Evolutionary conservation across 1,140 invertebrate genomes (phyloP), one percentile per base, ranked within the genome.

Genomic region (Microplitis demolitor): DNA sequence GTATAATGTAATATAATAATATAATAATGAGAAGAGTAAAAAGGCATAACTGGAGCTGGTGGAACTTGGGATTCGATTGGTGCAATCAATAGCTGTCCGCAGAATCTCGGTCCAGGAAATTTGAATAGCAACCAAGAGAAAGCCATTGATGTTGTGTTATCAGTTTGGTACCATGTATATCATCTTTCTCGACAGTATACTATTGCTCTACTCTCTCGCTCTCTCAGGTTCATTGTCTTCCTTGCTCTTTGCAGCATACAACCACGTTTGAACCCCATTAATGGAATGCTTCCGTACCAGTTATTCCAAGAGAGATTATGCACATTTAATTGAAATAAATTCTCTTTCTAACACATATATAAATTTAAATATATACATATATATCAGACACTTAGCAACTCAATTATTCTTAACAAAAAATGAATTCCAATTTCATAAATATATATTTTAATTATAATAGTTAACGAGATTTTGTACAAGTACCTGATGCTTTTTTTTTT

Each of bases 81-180:
- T 16, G 39, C 39, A 64, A 64, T 64, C 62, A 64, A 64, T 64
- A 50, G 62, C 62, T 50, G 37, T 45, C 62, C 62, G 39, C 62
- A 64, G 62, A 64, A 64, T 50, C 62, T 45, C 62, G 34, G 34
- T 64, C 66, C 75, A 74, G 69, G 74, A 68, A 68, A 68, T 68
- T 68, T 68, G 50, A 68, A 77, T 76, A 73, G 72, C 37, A 35
- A 62, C 33, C 31, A 35, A 11, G 60, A 62, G 62, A 50, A 50
- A 64, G 39, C 62, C 39, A 64, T 64, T 50, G 37, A 64, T 64
- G 62, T 50, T 64, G 62, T 64, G 39, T 37, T 64, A 64, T 64
- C 62, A 64, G 62, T 35, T 35, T 62, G 35, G 60, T 62, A 14
- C 60, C 34, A 62, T 62, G 60, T 62, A 62, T 62, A 62, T 39